Evolutionary conservation across 2,888 invertebrate species (phyloP).

Genomic region (Criorhina ranunculi): DNA sequence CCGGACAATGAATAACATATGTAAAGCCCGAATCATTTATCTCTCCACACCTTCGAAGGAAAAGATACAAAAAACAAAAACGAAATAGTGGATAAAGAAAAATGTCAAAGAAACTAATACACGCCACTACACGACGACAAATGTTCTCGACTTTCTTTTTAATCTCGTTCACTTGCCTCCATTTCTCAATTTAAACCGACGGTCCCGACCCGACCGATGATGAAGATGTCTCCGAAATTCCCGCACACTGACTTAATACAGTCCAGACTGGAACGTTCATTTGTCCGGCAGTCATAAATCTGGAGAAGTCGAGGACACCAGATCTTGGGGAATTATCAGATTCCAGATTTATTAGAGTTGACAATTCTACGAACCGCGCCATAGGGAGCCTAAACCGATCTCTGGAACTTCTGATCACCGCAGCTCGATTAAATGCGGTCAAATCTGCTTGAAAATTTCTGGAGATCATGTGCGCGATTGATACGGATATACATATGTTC

Average conservation of each 20-base stretch:
- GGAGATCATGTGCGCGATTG: conserved; percentile 7
- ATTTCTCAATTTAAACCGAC: conserved; percentile 53
- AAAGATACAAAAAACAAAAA: conserved; percentile 15
- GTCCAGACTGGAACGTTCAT: conserved; percentile 28
- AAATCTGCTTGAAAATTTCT: conserved; percentile 18
- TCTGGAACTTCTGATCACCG: conserved; percentile 24
- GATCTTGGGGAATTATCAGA: conserved; percentile 62
- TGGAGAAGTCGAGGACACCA: conserved; percentile 38
- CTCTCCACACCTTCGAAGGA: conserved; percentile 46
- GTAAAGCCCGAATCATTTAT: conserved; percentile 64
- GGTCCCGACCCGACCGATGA: conserved; percentile 50
- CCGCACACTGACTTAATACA: conserved; percentile 49
- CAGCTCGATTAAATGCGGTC: conserved; percentile 20
- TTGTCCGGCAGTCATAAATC: conserved; percentile 62
- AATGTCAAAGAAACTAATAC: conserved; percentile 19
- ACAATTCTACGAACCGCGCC: conserved; percentile 65
- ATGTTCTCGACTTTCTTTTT: conserved; percentile 37
- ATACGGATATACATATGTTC: conserved; percentile 5
- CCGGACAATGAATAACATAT: conserved; percentile 64
- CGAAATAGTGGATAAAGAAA: conserved; percentile 1
- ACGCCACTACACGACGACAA: conserved; percentile 14
- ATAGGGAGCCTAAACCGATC: conserved; percentile 33
- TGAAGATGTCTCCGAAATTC: conserved; percentile 70
- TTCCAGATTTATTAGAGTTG: conserved; percentile 72
- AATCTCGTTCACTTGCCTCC: conserved; percentile 59